These are phyloP conservation scores for Pluvianellus socialis DNA, from an alignment of 2,113 vertebrate species.

Conservation along the genomic window DNA sequence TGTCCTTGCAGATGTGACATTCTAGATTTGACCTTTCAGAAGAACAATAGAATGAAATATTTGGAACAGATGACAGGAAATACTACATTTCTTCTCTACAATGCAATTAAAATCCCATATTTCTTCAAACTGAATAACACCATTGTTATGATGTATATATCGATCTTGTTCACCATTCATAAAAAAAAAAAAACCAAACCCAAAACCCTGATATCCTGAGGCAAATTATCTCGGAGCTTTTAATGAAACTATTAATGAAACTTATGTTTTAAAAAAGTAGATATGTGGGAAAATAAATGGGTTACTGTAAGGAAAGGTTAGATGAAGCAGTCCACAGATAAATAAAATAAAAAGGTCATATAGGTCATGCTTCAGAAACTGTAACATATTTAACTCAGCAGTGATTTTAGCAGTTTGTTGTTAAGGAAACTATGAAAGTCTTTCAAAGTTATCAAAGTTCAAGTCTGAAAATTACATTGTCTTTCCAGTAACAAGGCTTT, in stretches of 20 bases:
- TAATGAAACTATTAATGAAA: background rate
- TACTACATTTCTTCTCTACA: background rate
- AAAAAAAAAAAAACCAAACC: background rate
- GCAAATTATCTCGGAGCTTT: background rate
- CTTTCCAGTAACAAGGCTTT: background rate
- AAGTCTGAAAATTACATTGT: background rate
- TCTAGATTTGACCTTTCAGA: slow-evolving; percentile 2
- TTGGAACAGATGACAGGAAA: slow-evolving; percentile 47
- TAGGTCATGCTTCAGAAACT: background rate
- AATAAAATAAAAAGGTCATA: background rate
- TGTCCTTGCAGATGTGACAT: slow-evolving; percentile 42
- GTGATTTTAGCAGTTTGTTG: background rate
- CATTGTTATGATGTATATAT: slow-evolving; percentile 13
- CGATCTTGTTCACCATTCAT: background rate
- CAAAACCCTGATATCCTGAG: background rate
- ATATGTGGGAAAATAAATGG: background rate
- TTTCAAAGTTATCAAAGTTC: background rate
- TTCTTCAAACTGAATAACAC: slow-evolving; percentile 2
- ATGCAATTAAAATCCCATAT: slow-evolving; percentile 9
- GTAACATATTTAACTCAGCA: background rate
- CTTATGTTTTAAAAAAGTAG: background rate
- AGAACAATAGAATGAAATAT: slow-evolving; percentile 52
- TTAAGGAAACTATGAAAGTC: background rate
- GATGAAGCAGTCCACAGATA: background rate
- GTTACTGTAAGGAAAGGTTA: background rate